Base-by-base conservation (phyloP, 1,140 invertebrate genomes). In the Anastrepha ludens region DNA sequence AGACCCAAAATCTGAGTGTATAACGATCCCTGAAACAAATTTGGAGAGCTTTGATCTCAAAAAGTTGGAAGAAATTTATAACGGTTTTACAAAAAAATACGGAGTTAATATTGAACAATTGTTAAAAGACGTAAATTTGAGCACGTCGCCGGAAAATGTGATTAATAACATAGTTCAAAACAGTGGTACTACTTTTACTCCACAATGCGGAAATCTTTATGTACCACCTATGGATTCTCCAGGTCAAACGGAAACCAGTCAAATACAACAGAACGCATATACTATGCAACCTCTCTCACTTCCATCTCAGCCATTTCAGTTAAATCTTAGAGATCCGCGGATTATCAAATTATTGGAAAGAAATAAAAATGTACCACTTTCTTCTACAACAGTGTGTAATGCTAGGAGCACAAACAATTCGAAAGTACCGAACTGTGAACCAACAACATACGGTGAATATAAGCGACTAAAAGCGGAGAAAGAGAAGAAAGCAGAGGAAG, bases 381-480 rank as follows among this genome's bases (percentile, higher is more conserved):
- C 41, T 81, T 29, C 74, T 15, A 15, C 60, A 17, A 9, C 9
- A 17, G 60, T 62, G 4, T 5, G 9, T 15, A n/a, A n/a, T 62
- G 60, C 8, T 13, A n/a, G 1, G 9, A 62, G 50, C 60, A 62
- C 9, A 62, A 62, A 17, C 15, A 17, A n/a, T 44, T 47, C 39
- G 4, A 47, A 5, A 29, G 29, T 47, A 17, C 39, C 70, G 7
- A 74, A 17, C 44, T 17, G 4, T 29, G 74, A 50, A 20, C 74
- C 74, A 9, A 55, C 3, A 29, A 55, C 47, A 20, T 81, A 81
- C 55, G 74, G 74, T 81, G 74, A 81, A 29, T 81, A 81, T 81
- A 81, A 55, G 17, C 74, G 74, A 9, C 11, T 55, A 8, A 74
- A 74, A 74, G 70, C 70, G 39, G 70, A 74, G 44, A 7, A 50